These are phyloP conservation scores for Parazoanthus swiftii DNA, from an alignment of 92 coral and sea anemone genomes.

Conservation along the genomic window DNA sequence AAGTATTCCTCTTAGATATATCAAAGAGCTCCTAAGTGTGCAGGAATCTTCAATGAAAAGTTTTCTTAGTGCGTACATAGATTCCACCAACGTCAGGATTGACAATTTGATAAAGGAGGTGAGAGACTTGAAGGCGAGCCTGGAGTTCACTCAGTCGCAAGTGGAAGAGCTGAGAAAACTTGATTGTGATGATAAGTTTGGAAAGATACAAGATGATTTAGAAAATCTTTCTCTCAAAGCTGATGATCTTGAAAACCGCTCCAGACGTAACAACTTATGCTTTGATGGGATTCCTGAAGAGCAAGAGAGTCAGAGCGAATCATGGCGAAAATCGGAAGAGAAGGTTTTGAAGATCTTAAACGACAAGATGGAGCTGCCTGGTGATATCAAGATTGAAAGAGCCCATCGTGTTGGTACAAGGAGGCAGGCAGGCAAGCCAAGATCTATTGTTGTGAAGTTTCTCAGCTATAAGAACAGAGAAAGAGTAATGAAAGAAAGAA, in stretches of 20 bases:
- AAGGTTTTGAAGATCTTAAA: constrained; percentile 8
- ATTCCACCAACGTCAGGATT: not conserved
- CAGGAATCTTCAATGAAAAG: too few relatives aligned
- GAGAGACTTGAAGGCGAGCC: constrained; percentile 22
- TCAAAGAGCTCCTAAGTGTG: too few relatives aligned
- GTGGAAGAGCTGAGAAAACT: constrained; percentile 19
- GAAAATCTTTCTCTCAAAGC: constrained; percentile 15
- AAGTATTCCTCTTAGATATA: too few relatives aligned
- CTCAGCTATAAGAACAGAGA: constrained; percentile 13
- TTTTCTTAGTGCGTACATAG: too few relatives aligned
- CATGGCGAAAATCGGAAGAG: constrained; percentile 23
- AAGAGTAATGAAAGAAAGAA: constrained; percentile 15
- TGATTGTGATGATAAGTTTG: constrained; percentile 16
- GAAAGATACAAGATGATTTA: constrained; percentile 16
- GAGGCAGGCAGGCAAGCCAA: too few relatives aligned
- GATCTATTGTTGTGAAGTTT: too few relatives aligned
- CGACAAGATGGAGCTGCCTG: not conserved
- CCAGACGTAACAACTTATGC: constrained; percentile 34
- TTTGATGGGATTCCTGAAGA: constrained; percentile 39
- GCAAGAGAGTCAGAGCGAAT: constrained; percentile 11
- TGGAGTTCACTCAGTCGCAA: constrained; percentile 36
- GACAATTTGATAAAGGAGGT: constrained; percentile 21
- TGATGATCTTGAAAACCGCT: constrained; percentile 36
- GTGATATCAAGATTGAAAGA: too few relatives aligned
- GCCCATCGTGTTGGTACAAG: too few relatives aligned